Conservation (phyloP, 2,113 vertebrate genomes). For the Eubucco bourcierii region DNA sequence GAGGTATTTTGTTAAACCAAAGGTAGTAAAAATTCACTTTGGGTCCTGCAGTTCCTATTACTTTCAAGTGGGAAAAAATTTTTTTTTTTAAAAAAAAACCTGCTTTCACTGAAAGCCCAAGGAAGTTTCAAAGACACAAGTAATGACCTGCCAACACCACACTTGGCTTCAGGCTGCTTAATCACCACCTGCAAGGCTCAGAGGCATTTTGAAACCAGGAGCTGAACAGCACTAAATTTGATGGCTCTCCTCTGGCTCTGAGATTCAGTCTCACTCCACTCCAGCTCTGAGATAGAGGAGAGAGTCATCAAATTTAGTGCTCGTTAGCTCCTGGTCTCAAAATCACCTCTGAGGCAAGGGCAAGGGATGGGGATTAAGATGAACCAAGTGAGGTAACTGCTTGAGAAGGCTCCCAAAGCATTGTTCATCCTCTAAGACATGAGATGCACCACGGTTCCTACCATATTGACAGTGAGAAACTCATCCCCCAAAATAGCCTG, state of each 20-base stretch:
- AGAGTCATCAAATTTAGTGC: neutral
- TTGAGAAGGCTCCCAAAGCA: neutral
- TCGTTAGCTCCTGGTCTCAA: neutral
- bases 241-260: neutral
- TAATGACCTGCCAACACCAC: neutral
- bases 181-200: neutral
- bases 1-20: neutral
- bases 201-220: fast-evolving
- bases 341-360: neutral
- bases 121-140: neutral
- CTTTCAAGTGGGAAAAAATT: neutral
- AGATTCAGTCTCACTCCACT: neutral
- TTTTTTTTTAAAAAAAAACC: neutral
- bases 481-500: constrained; percentile 36
- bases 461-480: constrained; percentile 53
- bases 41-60: neutral
- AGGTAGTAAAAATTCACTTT: neutral
- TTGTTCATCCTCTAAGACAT: neutral
- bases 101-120: neutral
- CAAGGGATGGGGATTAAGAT: neutral
- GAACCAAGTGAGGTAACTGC: neutral
- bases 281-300: neutral
- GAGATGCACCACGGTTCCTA: neutral
- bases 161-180: neutral
- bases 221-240: neutral